Conservation (phyloP, 2,113 vertebrate genomes). For the Solenodon paradoxus region DNA sequence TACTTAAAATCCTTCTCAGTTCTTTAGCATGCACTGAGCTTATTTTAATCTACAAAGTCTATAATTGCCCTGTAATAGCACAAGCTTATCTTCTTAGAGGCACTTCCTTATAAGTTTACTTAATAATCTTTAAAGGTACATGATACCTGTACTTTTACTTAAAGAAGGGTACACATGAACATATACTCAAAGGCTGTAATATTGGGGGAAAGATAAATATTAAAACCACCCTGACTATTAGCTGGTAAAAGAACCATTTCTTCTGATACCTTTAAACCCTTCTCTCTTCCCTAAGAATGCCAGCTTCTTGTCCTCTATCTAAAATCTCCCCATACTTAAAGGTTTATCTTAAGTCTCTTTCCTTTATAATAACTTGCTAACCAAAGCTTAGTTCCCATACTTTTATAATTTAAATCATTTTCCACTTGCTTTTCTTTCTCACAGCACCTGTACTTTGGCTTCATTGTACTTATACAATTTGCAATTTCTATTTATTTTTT, state of each 20-base stretch:
- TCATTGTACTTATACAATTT: neutral
- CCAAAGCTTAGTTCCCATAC: neutral
- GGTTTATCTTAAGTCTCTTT: neutral
- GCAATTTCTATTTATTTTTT: neutral
- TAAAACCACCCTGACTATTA: neutral
- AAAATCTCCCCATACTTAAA: neutral
- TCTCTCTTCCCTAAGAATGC: neutral
- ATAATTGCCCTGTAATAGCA: slow-evolving; percentile 47
- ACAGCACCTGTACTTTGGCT: neutral
- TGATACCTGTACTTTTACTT: neutral
- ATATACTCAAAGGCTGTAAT: neutral
- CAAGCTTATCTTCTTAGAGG: slow-evolving; percentile 26
- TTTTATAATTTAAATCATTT: neutral
- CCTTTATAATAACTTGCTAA: neutral
- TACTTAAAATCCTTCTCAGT: slow-evolving; percentile 45
- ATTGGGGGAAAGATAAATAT: neutral
- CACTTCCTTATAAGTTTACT: slow-evolving; percentile 42
- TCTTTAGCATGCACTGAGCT: neutral
- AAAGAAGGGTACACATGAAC: neutral
- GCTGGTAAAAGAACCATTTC: neutral
- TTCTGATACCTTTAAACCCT: neutral
- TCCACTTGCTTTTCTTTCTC: neutral
- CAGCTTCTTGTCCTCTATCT: neutral
- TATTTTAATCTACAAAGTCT: slow-evolving; percentile 68
- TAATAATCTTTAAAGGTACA: slow-evolving; percentile 50